phyloP scores from a whole-genome alignment of 2,113 vertebrate genomes.

The Oenanthe melanoleuca region DNA sequence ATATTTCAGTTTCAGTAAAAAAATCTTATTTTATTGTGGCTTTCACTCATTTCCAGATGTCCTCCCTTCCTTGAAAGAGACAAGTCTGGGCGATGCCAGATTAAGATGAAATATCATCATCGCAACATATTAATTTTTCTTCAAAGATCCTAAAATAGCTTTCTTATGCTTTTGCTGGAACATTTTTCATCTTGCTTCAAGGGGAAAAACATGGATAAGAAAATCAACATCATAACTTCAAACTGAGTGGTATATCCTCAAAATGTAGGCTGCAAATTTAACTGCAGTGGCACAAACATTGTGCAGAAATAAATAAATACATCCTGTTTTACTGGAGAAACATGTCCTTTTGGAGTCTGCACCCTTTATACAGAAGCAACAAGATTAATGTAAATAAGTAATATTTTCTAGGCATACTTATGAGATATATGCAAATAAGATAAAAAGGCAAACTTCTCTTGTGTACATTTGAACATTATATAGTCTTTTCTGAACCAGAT shows the following conservation, averaged over 20 bases:
- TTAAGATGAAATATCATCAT: constrained; percentile 67
- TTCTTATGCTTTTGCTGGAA: constrained; percentile 60
- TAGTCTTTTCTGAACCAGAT: constrained; percentile 58
- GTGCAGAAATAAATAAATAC: constrained; percentile 66
- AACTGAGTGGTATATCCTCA: constrained; percentile 38
- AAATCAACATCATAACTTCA: constrained; percentile 48
- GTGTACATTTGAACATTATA: constrained; percentile 61
- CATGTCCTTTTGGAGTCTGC: constrained; percentile 62
- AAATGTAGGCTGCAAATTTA: constrained; percentile 60
- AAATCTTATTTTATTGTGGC: constrained; percentile 57
- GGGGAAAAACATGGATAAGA: constrained; percentile 41
- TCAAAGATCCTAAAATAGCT: constrained; percentile 58
- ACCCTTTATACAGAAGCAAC: constrained; percentile 68
- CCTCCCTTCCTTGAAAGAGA: constrained; percentile 65
- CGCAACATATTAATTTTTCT: constrained; percentile 62
- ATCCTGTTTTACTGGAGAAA: constrained; percentile 44
- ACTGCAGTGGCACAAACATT: constrained; percentile 44
- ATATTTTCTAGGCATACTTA: constrained; percentile 73
- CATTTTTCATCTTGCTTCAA: constrained; percentile 54
- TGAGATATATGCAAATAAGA: constrained; percentile 77
- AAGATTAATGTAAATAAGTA: constrained; percentile 70
- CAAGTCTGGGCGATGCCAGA: constrained; percentile 57
- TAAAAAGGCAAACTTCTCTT: constrained; percentile 69
- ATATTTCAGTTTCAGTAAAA: constrained; percentile 45
- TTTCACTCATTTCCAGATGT: constrained; percentile 68